These are phyloP conservation scores for Cybosia mesomella DNA, from an alignment of 2,888 invertebrate genomes.

Conservation along the genomic window DNA sequence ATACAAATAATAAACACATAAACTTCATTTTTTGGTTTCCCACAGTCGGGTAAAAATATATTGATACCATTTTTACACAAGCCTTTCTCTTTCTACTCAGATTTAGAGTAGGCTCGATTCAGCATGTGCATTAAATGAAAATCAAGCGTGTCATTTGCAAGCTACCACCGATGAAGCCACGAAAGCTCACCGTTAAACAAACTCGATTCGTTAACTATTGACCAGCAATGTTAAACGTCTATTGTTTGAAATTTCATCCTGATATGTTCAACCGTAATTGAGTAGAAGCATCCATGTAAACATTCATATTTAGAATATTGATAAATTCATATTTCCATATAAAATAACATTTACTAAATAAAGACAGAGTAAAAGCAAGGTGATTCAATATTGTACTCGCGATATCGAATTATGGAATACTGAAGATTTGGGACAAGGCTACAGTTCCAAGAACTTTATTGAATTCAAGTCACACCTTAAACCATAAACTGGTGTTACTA, in stretches of 20 bases:
- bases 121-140: no score
- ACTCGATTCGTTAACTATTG: not conserved
- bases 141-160: no score
- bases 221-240: not conserved
- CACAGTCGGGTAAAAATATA: no score
- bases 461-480: slow-evolving; percentile 18
- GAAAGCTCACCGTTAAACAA: no score
- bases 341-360: not conserved
- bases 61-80: no score
- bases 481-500: slow-evolving; percentile 11
- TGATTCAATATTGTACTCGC: not conserved
- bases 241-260: not conserved
- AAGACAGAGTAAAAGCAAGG: slow-evolving; percentile 9
- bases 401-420: slow-evolving; percentile 6
- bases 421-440: slow-evolving; percentile 20
- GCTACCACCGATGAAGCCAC: no score
- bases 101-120: no score
- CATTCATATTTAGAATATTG: not conserved
- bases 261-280: not conserved
- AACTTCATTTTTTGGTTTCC: no score
- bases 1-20: no score
- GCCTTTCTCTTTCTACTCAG: no score
- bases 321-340: no score
- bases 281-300: not conserved
- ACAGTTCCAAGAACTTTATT: slow-evolving; percentile 2